A percentile compares a stretch with the other conserved stretches of the same genome.
phyloP scores from a whole-genome alignment of 2,113 vertebrate species.

The Pongo abelii region DNA sequence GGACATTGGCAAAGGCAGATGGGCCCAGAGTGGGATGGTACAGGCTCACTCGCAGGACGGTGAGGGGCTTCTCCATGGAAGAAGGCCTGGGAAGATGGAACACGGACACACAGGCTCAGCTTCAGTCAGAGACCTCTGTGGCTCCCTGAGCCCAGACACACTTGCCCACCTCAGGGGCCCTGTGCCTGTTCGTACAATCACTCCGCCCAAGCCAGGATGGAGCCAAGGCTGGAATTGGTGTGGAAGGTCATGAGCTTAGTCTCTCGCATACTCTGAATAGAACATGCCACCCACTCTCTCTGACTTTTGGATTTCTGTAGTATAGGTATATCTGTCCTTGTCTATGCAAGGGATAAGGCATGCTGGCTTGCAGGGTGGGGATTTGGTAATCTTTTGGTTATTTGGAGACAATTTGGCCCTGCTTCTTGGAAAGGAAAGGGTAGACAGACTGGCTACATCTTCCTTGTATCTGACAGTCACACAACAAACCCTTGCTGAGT shows the following conservation, averaged over 20 bases:
- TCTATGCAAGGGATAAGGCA: not conserved
- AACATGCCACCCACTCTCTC: not conserved
- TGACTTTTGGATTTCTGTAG: not conserved
- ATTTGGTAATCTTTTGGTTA: not conserved
- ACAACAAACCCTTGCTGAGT: not conserved
- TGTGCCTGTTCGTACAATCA: not conserved
- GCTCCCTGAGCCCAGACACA: not conserved
- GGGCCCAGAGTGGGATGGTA: not conserved
- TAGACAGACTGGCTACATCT: not conserved
- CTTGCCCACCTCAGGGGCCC: not conserved
- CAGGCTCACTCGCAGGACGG: slow-evolving; percentile 16
- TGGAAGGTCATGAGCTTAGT: not conserved
- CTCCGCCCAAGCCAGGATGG: not conserved
- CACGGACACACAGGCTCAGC: not conserved
- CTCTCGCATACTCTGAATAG: not conserved
- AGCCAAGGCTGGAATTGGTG: not conserved
- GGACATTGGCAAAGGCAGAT: not conserved
- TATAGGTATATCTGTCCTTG: not conserved
- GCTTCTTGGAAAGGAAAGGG: not conserved
- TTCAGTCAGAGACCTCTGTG: not conserved
- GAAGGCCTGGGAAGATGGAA: not conserved
- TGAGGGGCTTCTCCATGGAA: slow-evolving; percentile 16
- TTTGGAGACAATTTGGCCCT: not conserved
- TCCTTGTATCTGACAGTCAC: not conserved
- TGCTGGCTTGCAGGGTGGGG: not conserved